These are phyloP conservation scores for Incurvaria masculella DNA, from an alignment of 2,888 invertebrate genomes.

Conservation along the genomic window DNA sequence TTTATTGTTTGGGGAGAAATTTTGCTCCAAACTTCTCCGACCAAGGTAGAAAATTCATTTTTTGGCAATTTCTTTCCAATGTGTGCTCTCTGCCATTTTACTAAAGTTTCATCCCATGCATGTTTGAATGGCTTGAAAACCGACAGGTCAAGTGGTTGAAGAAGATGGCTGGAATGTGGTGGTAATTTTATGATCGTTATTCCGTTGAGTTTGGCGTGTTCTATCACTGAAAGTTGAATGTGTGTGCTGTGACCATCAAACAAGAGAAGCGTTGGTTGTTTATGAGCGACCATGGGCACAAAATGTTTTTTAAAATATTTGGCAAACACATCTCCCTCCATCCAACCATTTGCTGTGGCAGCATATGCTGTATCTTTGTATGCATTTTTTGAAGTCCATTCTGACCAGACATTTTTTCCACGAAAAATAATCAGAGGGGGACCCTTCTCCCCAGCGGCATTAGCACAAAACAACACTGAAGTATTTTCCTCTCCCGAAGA, in stretches of 20 bases:
- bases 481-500: conserved; percentile 7
- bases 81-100: conserved; percentile 3
- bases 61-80: conserved; percentile 7
- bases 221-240: conserved; percentile 1
- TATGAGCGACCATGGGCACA: conserved; percentile 1
- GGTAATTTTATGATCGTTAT: background rate
- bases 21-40: background rate
- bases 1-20: background rate
- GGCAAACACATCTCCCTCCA: conserved; percentile 15
- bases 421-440: conserved; percentile 16
- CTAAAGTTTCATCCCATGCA: background rate
- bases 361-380: conserved; percentile 19
- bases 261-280: conserved; percentile 9
- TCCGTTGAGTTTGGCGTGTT: background rate
- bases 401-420: conserved; percentile 18
- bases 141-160: background rate
- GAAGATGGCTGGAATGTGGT: background rate
- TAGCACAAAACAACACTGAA: conserved; percentile 14
- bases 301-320: conserved; percentile 3
- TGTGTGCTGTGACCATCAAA: conserved; percentile 18
- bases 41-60: background rate
- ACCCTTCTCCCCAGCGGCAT: conserved; percentile 14
- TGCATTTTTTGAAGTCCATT: conserved; percentile 18
- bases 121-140: background rate
- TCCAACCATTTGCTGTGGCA: conserved; percentile 24